Evolutionary conservation across 2,797 vertebrate genomes (phyloP), one percentile per base, ranked within the genome.

Genomic region (Trichosurus vulpecula): DNA sequence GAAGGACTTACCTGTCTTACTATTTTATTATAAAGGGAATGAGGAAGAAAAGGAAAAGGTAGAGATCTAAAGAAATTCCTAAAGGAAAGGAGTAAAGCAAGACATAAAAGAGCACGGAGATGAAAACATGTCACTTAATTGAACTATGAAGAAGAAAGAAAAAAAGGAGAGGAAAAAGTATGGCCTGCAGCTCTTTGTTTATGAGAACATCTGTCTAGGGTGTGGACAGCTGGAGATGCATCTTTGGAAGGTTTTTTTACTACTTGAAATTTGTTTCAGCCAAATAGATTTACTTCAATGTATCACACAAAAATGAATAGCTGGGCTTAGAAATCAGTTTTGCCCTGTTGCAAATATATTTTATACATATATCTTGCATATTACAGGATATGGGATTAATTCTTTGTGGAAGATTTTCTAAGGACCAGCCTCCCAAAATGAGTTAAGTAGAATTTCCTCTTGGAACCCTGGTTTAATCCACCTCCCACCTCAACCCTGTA

Each of bases 251-350:
- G 31, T 0, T 55, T 92, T 90, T 96, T 93, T 94, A 54, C 90
- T 92, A 51, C 92, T 90, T 54, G 90, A 58, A 93, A 93, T 96
- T 97, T 74, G 91, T 55, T 93, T 92, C 61, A 89, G 57, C 56
- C 74, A 94, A 81, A 93, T 55, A 27, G 92, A 95, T 93, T 94
- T 91, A 14, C 91, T 95, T 66, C 54, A 47, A 0, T 52, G 55
- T 52, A 52, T 54, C 54, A 51, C 25, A 66, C 54, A 52, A 52
- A 92, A 87, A 90, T 27, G 74, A 52, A 91, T 35, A 47, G 56
- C 53, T 4, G 19, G 41, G 47, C 54, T 57, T 55, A 51, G 41
- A 91, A 58, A 94, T 90, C 31, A 54, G 6, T 90, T 95, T 55
- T 89, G 91, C 29, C 94, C 91, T 29, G 14, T 35, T 27, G 29